Percentiles rank a stretch among this genome's conserved stretches.
phyloP scores from a whole-genome alignment of 2,113 vertebrate species.

The Lepus americanus region DNA sequence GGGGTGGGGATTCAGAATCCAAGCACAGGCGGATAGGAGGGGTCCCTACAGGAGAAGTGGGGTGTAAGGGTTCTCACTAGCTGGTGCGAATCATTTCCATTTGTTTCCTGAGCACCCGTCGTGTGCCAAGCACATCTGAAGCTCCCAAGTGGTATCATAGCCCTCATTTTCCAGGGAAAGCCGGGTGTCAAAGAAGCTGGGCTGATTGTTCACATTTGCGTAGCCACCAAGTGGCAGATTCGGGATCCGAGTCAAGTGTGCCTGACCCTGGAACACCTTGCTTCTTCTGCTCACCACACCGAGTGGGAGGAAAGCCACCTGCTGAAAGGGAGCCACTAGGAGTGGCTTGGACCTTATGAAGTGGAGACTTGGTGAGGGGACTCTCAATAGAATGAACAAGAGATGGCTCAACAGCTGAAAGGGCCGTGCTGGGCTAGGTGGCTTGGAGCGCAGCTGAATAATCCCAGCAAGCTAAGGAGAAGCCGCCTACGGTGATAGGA shows the following conservation, averaged over 20 bases:
- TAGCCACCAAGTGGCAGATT: not conserved
- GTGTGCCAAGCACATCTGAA: not conserved
- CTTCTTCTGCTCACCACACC: not conserved
- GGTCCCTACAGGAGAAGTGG: not conserved
- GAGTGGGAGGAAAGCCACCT: not conserved
- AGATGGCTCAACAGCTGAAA: not conserved
- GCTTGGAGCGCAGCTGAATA: not conserved
- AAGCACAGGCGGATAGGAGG: not conserved
- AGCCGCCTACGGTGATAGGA: not conserved
- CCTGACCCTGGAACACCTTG: not conserved
- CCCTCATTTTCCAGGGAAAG: slow-evolving; percentile 6
- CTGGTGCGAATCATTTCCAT: not conserved
- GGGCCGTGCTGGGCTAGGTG: not conserved
- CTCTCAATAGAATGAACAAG: not conserved
- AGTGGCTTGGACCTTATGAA: not conserved
- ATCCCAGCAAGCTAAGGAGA: not conserved
- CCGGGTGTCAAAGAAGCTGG: not conserved
- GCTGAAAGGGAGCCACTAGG: not conserved
- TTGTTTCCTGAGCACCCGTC: not conserved
- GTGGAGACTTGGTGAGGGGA: not conserved
- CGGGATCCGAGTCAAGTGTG: not conserved
- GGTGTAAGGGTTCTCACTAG: not conserved
- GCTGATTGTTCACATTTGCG: not conserved
- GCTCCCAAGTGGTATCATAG: not conserved
- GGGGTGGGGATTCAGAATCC: not conserved